A percentile compares a stretch with the other conserved stretches of the same genome.
Conservation (phyloP, 2,888 invertebrate species). For the Bembecia ichneumoniformis region DNA sequence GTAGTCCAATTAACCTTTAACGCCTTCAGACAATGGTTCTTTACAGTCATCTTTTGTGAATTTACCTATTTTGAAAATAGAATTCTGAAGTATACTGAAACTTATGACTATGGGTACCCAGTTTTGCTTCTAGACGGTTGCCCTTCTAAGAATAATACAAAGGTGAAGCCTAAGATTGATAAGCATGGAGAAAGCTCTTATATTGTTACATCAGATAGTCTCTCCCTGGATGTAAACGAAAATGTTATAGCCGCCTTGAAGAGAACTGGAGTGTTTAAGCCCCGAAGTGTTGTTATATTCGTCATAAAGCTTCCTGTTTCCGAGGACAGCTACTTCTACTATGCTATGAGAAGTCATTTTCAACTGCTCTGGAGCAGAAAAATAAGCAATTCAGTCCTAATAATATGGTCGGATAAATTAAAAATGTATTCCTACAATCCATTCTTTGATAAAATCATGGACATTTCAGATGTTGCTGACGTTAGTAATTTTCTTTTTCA, state of each 20-base stretch:
- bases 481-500: conserved; percentile 26
- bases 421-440: conserved; percentile 68
- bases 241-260: conserved; percentile 37
- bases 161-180: conserved; percentile 46
- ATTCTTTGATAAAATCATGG: conserved; percentile 48
- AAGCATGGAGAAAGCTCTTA: conserved; percentile 56
- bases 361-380: conserved; percentile 63
- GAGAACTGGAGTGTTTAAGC: conserved; percentile 55
- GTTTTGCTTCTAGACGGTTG: conserved; percentile 56
- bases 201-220: conserved; percentile 42
- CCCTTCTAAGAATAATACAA: conserved; percentile 32
- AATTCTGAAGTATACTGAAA: conserved; percentile 55
- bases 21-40: conserved; percentile 57
- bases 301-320: conserved; percentile 40
- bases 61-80: conserved; percentile 62
- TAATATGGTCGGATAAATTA: conserved; percentile 39
- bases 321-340: conserved; percentile 44
- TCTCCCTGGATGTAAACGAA: conserved; percentile 44
- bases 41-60: conserved; percentile 58
- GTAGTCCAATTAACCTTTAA: conserved; percentile 53
- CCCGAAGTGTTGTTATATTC: conserved; percentile 52
- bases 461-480: conserved; percentile 48
- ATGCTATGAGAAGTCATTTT: conserved; percentile 56
- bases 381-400: conserved; percentile 62
- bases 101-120: conserved; percentile 46